A percentile compares a stretch with the other conserved stretches of the same genome.
These are phyloP conservation scores for Peromyscus eremicus DNA, from an alignment of 2,797 vertebrate species.

Conservation along the genomic window DNA sequence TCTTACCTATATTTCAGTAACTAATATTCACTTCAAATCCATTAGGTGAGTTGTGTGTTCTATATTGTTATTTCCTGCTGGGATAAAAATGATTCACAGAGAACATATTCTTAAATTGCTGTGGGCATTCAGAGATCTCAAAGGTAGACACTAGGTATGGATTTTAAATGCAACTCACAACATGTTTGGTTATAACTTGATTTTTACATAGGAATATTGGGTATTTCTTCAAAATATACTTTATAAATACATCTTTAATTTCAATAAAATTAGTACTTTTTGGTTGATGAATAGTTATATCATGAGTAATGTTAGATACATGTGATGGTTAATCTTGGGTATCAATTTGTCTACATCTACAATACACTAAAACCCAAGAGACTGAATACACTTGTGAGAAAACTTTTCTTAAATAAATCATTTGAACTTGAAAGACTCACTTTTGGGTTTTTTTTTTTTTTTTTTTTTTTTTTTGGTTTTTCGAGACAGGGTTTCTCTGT, in stretches of 20 bases:
- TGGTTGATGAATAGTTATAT: neutral
- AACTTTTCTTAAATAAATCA: neutral
- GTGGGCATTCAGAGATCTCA: slow-evolving; percentile 27
- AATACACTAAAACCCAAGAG: neutral
- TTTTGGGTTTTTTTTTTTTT: too few species aligned
- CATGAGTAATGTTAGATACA: neutral
- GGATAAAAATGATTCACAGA: slow-evolving; percentile 60
- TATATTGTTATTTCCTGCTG: slow-evolving; percentile 30
- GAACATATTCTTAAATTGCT: slow-evolving; percentile 58
- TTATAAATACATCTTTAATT: neutral
- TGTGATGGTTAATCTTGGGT: neutral
- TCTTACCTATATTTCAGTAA: slow-evolving; percentile 35
- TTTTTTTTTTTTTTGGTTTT: too few species aligned
- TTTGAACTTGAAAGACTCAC: neutral
- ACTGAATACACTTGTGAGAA: neutral
- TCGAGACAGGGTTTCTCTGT: too few species aligned
- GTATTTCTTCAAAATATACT: slow-evolving; percentile 17
- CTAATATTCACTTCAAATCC: slow-evolving; percentile 50
- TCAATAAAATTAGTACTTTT: neutral
- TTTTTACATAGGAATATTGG: neutral
- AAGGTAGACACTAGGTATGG: neutral
- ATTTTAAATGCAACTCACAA: slow-evolving; percentile 47
- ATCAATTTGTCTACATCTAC: neutral
- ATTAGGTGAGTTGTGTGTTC: neutral
- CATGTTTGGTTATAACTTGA: neutral